A percentile compares a stretch with the other conserved stretches of the same genome.
Evolutionary conservation across 2,888 invertebrate genomes (phyloP).

Genomic region (Orgyia antiqua): DNA sequence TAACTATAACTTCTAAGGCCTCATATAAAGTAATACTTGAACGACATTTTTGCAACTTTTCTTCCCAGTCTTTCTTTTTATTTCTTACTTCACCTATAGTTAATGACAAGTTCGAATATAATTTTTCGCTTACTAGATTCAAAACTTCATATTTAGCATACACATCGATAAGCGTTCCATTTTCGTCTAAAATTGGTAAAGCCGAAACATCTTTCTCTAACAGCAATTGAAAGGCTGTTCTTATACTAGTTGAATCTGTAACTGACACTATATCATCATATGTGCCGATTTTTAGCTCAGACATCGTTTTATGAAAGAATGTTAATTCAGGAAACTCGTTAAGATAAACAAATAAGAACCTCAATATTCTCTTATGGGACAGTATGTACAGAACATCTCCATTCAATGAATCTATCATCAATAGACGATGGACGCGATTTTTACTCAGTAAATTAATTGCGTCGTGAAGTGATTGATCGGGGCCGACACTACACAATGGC

Average conservation of each 20-base stretch:
- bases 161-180: conserved; percentile 60
- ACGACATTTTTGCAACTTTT: conserved; percentile 93
- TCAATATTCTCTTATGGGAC: conserved; percentile 68
- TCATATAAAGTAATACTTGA: conserved; percentile 89
- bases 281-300: conserved; percentile 68
- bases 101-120: conserved; percentile 93
- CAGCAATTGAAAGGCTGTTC: conserved; percentile 61
- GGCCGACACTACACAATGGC: conserved; percentile 58
- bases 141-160: conserved; percentile 74
- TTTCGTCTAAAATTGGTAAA: conserved; percentile 63
- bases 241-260: conserved; percentile 59
- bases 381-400: conserved; percentile 69
- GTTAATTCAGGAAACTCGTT: conserved; percentile 72
- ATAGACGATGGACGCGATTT: conserved; percentile 64
- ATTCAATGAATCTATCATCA: conserved; percentile 59
- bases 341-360: conserved; percentile 69
- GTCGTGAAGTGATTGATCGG: conserved; percentile 68
- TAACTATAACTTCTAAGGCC: conserved; percentile 93
- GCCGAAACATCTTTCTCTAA: conserved; percentile 70
- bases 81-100: conserved; percentile 91
- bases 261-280: conserved; percentile 63
- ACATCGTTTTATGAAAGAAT: conserved; percentile 64
- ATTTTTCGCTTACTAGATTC: conserved; percentile 94
- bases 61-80: conserved; percentile 94
- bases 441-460: conserved; percentile 66